Conservation (phyloP, 2,113 vertebrate genomes). For the Actenoides lindsayi region DNA sequence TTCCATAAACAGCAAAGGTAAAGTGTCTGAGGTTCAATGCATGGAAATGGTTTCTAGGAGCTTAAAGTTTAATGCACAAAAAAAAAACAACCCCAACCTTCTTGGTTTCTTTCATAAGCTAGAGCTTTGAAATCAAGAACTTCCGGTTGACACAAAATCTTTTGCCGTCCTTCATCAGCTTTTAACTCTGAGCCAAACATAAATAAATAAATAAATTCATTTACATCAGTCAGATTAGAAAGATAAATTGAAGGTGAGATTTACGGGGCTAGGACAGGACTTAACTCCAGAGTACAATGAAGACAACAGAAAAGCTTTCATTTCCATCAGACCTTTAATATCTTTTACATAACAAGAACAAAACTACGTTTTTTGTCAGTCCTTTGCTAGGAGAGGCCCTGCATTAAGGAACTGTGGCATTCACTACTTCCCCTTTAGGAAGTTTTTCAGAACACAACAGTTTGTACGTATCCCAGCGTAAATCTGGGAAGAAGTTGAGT, state of each 20-base stretch:
- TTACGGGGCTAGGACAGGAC: background rate
- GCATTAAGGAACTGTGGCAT: background rate
- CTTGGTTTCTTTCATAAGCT: background rate
- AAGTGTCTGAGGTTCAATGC: background rate
- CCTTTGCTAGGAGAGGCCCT: background rate
- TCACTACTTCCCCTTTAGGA: background rate
- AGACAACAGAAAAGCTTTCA: background rate
- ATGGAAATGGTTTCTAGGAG: background rate
- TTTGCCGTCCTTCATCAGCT: background rate
- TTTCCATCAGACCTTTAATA: background rate
- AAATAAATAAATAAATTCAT: background rate
- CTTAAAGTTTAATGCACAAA: background rate
- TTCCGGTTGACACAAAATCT: background rate
- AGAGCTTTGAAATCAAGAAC: slow-evolving; percentile 3
- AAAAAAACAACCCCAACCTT: background rate
- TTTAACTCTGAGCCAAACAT: background rate
- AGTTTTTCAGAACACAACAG: background rate
- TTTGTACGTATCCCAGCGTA: background rate
- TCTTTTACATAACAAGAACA: background rate
- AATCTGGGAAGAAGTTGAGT: background rate
- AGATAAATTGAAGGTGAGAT: background rate
- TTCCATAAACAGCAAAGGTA: background rate
- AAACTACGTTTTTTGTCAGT: background rate
- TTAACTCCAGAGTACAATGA: background rate
- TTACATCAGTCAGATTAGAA: background rate